Evolutionary conservation across 2,113 vertebrate species (phyloP).

Genomic region (Etia nguti): DNA sequence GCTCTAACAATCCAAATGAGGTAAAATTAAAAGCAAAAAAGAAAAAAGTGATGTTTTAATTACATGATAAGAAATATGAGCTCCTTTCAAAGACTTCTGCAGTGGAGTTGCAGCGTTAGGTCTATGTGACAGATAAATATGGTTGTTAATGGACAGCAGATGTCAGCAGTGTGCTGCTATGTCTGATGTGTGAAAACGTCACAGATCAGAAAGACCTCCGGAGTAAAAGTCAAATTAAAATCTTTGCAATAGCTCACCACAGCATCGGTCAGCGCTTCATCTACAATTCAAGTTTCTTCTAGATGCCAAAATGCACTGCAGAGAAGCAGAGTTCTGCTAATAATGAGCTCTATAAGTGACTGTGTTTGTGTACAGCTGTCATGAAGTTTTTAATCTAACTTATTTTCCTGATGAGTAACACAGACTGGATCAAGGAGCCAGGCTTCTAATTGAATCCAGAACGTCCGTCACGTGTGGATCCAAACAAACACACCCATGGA

Average conservation of each 20-base stretch:
- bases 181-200: not conserved
- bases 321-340: not conserved
- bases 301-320: not conserved
- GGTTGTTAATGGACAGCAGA: slow-evolving; percentile 62
- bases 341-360: not conserved
- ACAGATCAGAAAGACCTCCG: not conserved
- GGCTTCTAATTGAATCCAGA: slow-evolving; percentile 58
- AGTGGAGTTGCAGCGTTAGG: not conserved
- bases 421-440: slow-evolving; percentile 1
- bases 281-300: not conserved
- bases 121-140: slow-evolving; percentile 1
- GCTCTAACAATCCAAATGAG: not conserved
- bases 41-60: not conserved
- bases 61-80: not conserved
- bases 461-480: slow-evolving; percentile 44
- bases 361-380: not conserved
- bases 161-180: slow-evolving; percentile 63
- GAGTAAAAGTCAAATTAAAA: not conserved
- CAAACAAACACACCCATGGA: slow-evolving; percentile 64
- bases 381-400: not conserved
- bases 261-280: not conserved
- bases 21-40: not conserved
- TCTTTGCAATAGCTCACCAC: not conserved
- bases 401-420: slow-evolving; percentile 19
- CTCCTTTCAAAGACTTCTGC: not conserved